Conservation (phyloP, 2,113 vertebrate genomes). For the Indicator maculatus region DNA sequence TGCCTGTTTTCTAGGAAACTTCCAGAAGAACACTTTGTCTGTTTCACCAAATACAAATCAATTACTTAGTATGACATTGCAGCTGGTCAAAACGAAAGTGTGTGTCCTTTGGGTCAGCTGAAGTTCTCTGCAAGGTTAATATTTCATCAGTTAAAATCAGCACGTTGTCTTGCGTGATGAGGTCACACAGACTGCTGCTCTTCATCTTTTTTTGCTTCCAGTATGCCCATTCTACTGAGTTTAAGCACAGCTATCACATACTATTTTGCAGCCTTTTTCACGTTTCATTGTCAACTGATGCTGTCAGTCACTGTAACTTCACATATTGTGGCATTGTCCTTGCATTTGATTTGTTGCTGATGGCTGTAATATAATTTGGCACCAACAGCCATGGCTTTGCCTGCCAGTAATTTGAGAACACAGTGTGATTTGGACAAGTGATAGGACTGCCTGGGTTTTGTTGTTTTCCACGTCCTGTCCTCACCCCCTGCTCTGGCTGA, state of each 20-base stretch:
- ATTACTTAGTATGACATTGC: background rate
- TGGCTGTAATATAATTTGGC: constrained; percentile 36
- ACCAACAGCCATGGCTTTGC: background rate
- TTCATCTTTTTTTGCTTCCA: background rate
- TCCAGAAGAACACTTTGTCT: background rate
- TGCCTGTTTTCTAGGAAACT: background rate
- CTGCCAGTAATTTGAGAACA: constrained; percentile 43
- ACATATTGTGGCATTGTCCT: background rate
- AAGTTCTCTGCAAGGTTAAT: background rate
- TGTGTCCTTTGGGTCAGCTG: background rate
- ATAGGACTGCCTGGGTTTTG: background rate
- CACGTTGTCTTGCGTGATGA: background rate
- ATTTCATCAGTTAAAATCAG: background rate
- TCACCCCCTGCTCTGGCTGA: background rate
- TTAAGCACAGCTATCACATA: background rate
- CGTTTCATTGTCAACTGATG: background rate
- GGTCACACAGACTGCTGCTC: background rate
- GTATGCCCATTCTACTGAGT: background rate
- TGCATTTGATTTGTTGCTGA: background rate
- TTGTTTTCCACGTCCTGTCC: background rate
- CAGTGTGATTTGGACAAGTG: background rate
- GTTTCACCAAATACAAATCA: background rate
- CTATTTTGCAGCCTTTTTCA: background rate
- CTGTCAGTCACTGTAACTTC: background rate
- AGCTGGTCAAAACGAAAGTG: background rate